Evolutionary conservation across 2,888 invertebrate genomes (phyloP), one percentile per base, ranked within the genome.

Genomic region (Nomada lathburiana): DNA sequence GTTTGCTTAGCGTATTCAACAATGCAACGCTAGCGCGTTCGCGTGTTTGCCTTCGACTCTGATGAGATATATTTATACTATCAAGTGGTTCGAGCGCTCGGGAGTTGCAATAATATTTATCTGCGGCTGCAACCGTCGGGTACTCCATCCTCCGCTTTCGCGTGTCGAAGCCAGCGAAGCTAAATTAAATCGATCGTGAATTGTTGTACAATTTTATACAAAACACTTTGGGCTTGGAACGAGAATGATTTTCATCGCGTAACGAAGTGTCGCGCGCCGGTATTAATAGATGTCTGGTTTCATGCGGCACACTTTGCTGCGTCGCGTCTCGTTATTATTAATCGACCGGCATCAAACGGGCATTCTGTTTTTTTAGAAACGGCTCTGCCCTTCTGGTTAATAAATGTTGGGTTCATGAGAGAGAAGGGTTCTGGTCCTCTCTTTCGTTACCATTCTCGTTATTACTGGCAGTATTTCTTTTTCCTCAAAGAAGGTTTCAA

Each of bases 81-180:
- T 90, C 89, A 85, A 90, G 90, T 91, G 90, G 87, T 88, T 88
- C 83, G 81, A 86, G 86, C 88, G 82, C 82, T 83, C 82, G 53
- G 71, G 76, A 78, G 80, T 76, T 79, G 83, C 81, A 88, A 89
- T 90, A 90, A 89, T 88, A 89, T 90, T 90, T 91, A 89, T 91
- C 89, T 85, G 82, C 63, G 57, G 79, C 60, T 36, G 82, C 71
- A 83, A 84, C 84, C 71, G 72, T 57, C 68, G 62, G 62, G 26
- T 65, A 23, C 29, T 26, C 29, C 47, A 36, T 29, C 47, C 42
- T 7, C 26, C 23, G 13, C 26, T 11, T 57, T 26, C 23, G n/a
- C n/a, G n/a, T 53, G 53, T 2, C 18, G 53, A 53, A 53, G n/a
- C n/a, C n/a, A 53, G 20, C 53, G 20, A 36, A 7, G 36, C 36